Evolutionary conservation across 2,888 invertebrate genomes (phyloP), one percentile per base, ranked within the genome.

Genomic region (Adela reaumurella): DNA sequence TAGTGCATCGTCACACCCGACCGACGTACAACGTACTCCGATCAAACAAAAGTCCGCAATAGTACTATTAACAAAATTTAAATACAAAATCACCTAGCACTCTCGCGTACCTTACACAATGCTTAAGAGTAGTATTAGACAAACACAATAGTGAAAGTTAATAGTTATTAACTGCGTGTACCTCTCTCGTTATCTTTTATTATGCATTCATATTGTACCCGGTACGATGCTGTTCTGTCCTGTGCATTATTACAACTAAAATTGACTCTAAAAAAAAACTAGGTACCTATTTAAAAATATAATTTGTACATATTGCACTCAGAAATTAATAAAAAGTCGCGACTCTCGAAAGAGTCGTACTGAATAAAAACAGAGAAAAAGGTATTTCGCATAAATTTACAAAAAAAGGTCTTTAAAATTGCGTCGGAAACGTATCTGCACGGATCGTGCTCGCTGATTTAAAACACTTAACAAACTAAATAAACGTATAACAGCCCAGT

Each of bases 271-370:
- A 77, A 77, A 62, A 67, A 69, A 68, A n/a, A n/a, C n/a, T n/a
- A n/a, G n/a, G n/a, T n/a, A n/a, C n/a, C 74, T 73, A 73, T 19
- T 71, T 72, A 82, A 64, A 67, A 68, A 74, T 77, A 83, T 83
- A 83, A 84, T 85, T 85, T 85, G 84, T 85, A 85, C 84, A 85
- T 85, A 85, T 85, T 85, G 85, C 85, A 85, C 85, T 83, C 83
- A 82, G 77, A 78, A 77, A 70, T 76, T 76, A 78, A 74, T 73
- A 77, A 50, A 51, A 47, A 66, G 5, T 24, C 24, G n/a, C n/a
- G n/a, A n/a, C n/a, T n/a, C n/a, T n/a, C n/a, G n/a, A n/a, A n/a
- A n/a, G n/a, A n/a, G n/a, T n/a, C n/a, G n/a, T n/a, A n/a, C n/a
- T n/a, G n/a, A n/a, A n/a, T n/a, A n/a, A n/a, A n/a, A n/a, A n/a